Base-by-base conservation (phyloP, 2,888 invertebrate genomes). In the Chymomyza amoena region DNA sequence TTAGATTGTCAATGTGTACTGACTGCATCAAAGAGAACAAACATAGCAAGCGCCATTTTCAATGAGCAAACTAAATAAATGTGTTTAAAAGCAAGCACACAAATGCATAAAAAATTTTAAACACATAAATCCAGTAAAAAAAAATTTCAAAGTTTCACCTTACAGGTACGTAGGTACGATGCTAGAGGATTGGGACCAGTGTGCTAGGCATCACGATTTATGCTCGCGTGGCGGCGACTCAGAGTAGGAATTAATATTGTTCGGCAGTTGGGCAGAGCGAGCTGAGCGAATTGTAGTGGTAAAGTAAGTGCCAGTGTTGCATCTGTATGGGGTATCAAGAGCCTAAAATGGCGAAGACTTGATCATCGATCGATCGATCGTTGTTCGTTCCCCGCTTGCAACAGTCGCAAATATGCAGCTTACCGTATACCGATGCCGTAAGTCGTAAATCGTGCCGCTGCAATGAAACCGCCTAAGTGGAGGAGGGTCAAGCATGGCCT, bases 221-320 rank as follows among this genome's bases (percentile, higher is more conserved):
- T 79, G 82, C 28, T 64, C 25, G 52, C 62, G 65, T 63, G 63
- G 72, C 78, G 69, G 69, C 67, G 72, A 65, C 75, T 66, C 75
- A 77, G 76, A 77, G 71, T 80, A 67, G 78, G 78, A 82, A 85
- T 85, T 86, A 77, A 85, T 88, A 87, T 80, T 84, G 84, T 80
- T 86, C 85, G 74, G 85, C 80, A 86, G 82, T 76, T 70, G 73
- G 77, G 76, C 79, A 78, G 66, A 66, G 73, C 52, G 36, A 54
- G 68, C 64, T 9, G 52, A 54, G 16, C 18, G 52, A 10, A 7
- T 28, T 16, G 50, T 18, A 45, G n/a, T 9, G 45, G 18, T 20
- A 20, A 28, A 7, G 15, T n/a, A 9, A n/a, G 51, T 36, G 60
- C 20, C 56, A 39, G 56, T 68, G 67, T 73, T 76, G 79, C 73